Evolutionary conservation across 2,888 invertebrate genomes (phyloP), one percentile per base, ranked within the genome.

Genomic region (Tanaodytes sp.): DNA sequence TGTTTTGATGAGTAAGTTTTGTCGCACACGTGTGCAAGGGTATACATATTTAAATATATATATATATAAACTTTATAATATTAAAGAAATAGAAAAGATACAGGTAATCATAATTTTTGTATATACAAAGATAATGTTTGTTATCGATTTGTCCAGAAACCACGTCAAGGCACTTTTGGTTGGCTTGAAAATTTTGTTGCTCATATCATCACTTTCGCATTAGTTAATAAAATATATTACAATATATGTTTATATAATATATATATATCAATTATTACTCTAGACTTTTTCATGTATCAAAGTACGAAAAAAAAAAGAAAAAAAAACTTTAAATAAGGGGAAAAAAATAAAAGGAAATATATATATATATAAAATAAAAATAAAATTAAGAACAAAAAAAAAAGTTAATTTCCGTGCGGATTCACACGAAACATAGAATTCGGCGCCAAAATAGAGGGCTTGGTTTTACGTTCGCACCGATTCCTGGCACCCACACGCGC

Each of bases 131-230:
- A 52, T 37, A 64, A 51, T 14, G 49, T 27, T 39, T 39, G 52
- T 46, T 42, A 58, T 65, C 64, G 51, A 58, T 65, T 65, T 52
- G 39, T 58, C 57, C 57, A 51, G 23, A 58, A 65, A 65, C 64
- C 57, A 65, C 64, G 51, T 65, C 64, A 65, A 65, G 64, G 57
- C 64, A 65, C 65, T 58, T 63, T 65, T 58, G 64, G 58, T 58
- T 65, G 57, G 51, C 51, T 58, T 46, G 43, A 30, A 55, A 19
- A 12, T 30, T 37, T 51, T 42, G 36, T 52, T 18, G 27, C 27
- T 33, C 14, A 37, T 39, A 36, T 40, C 16, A 27, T 49, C 20
- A 31, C 39, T 62, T 23, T 15, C 31, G 43, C 39, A 20, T 30
- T 52, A 33, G n/a, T 42, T 55, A 46, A 55, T 55, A 55, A 57